These are phyloP conservation scores for Daboia siamensis DNA, from an alignment of 2,113 vertebrate genomes.

Conservation along the genomic window DNA sequence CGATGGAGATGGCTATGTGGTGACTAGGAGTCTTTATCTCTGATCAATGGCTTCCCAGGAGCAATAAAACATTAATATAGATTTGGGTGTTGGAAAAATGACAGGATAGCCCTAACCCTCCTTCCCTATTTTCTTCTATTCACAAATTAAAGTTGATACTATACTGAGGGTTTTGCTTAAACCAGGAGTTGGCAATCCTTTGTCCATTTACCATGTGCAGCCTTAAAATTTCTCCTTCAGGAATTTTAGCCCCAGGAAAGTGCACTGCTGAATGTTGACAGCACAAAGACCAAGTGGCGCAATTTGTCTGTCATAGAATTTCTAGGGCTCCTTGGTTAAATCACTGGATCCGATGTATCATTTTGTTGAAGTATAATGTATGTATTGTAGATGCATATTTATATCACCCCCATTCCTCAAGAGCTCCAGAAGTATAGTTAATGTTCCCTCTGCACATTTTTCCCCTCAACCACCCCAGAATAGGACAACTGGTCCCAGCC, in stretches of 20 bases:
- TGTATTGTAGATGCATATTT: background rate
- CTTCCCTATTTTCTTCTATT: background rate
- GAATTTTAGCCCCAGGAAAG: background rate
- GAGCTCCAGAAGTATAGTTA: background rate
- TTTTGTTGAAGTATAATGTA: background rate
- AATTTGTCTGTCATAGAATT: background rate
- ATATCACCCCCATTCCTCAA: background rate
- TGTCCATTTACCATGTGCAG: background rate
- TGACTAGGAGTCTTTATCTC: background rate
- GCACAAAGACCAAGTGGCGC: background rate
- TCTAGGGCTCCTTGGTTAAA: background rate
- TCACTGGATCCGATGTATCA: background rate
- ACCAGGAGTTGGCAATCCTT: background rate
- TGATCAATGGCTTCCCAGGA: background rate
- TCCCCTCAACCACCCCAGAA: background rate
- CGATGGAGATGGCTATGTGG: background rate
- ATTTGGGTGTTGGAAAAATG: background rate
- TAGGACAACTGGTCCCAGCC: no score
- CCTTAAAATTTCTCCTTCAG: background rate
- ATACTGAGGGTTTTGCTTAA: background rate
- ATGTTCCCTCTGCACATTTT: background rate
- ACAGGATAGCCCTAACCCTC: background rate
- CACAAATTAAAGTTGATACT: background rate
- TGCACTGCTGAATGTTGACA: background rate
- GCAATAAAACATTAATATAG: background rate